These are phyloP conservation scores for Dynastes grantii DNA, from an alignment of 2,888 invertebrate species.

Conservation along the genomic window DNA sequence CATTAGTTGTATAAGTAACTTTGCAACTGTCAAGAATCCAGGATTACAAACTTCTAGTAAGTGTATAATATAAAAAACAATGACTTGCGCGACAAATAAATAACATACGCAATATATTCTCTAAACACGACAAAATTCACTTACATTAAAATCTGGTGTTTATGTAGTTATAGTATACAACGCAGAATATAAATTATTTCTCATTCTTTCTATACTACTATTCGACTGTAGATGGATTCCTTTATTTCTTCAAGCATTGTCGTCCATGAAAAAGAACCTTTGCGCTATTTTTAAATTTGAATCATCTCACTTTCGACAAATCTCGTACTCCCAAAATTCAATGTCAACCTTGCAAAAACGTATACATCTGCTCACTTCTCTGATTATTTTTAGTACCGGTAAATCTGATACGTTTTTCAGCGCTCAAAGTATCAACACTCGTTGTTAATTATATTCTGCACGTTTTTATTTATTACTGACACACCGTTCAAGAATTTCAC, in stretches of 20 bases:
- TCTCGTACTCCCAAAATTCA: constrained; percentile 5
- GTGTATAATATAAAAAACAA: no score
- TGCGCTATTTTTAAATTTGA: constrained; percentile 2
- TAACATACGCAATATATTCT: no score
- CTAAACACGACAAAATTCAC: no score
- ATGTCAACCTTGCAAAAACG: constrained; percentile 17
- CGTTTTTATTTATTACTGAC: constrained; percentile 3
- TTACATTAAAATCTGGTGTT: no score
- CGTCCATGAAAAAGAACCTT: neutral
- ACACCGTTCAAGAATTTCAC: neutral
- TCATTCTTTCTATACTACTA: no score
- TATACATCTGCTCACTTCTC: constrained; percentile 14
- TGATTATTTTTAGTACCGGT: constrained; percentile 13
- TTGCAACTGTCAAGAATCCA: no score
- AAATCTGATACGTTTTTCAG: constrained; percentile 9
- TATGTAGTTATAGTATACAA: no score
- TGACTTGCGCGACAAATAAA: no score
- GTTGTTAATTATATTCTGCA: neutral
- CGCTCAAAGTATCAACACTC: constrained; percentile 1
- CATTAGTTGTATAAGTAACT: no score
- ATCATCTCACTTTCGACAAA: constrained; percentile 9
- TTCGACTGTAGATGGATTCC: no score
- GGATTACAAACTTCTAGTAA: no score
- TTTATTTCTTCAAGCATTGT: neutral
- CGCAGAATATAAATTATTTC: no score